A percentile compares a stretch with the other conserved stretches of the same genome.
These are phyloP conservation scores for Drosophila cardini DNA, from an alignment of 1,140 invertebrate species.

Conservation along the genomic window DNA sequence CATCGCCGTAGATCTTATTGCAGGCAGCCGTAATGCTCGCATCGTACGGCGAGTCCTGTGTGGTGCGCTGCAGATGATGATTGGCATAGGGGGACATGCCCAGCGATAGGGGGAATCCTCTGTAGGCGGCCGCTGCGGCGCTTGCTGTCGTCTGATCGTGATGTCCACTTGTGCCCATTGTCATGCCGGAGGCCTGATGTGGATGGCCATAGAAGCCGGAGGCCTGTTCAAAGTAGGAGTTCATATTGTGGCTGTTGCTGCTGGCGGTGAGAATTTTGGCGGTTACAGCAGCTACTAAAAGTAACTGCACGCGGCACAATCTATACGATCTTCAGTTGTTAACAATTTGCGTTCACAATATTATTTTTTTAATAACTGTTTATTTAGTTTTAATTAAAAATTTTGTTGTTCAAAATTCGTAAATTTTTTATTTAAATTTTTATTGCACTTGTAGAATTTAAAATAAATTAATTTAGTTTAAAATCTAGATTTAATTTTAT, in stretches of 20 bases:
- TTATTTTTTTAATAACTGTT: background rate
- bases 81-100: conserved; percentile 94
- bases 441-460: conserved; percentile 68
- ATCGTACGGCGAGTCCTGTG: conserved; percentile 95
- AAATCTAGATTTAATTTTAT: conserved; percentile 25
- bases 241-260: conserved; percentile 88
- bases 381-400: conserved; percentile 25
- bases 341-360: conserved; percentile 2
- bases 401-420: conserved; percentile 21
- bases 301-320: conserved; percentile 42
- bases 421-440: conserved; percentile 11
- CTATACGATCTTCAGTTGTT: conserved; percentile 2
- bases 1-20: conserved; percentile 86
- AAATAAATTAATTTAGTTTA: conserved; percentile 30
- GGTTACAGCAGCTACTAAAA: conserved; percentile 54
- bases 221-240: conserved; percentile 96
- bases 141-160: conserved; percentile 88
- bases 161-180: conserved; percentile 87
- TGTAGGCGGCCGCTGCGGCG: conserved; percentile 89
- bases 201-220: conserved; percentile 96
- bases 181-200: conserved; percentile 88
- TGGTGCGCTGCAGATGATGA: conserved; percentile 91
- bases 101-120: conserved; percentile 92
- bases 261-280: conserved; percentile 84
- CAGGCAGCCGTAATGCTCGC: conserved; percentile 94